Percentiles rank a stretch among this genome's conserved stretches.
Evolutionary conservation across 2,797 vertebrate species (phyloP).

Genomic region (Sebastes nivosus): DNA sequence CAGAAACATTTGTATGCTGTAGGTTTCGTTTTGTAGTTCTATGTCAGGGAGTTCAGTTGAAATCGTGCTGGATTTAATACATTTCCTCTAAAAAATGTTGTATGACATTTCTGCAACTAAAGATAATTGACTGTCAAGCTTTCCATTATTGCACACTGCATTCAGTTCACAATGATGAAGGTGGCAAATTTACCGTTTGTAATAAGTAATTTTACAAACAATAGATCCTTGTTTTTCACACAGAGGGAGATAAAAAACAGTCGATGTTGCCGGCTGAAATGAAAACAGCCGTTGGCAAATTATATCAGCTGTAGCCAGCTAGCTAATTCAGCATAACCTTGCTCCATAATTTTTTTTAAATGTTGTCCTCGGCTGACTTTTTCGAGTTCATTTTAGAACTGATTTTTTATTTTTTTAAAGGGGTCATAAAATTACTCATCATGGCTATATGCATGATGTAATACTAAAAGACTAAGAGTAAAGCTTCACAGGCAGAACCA

Average conservation of each 20-base stretch:
- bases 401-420: neutral
- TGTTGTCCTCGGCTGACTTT: neutral
- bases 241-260: neutral
- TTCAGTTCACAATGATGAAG: neutral
- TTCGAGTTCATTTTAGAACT: neutral
- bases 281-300: neutral
- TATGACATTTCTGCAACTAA: neutral
- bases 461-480: neutral
- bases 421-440: neutral
- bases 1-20: neutral
- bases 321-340: neutral
- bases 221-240: neutral
- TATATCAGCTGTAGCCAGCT: neutral
- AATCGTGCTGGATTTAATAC: neutral
- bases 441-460: neutral
- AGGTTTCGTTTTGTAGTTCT: neutral
- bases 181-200: neutral
- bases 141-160: neutral
- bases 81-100: neutral
- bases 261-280: neutral
- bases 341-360: neutral
- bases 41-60: neutral
- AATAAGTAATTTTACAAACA: neutral
- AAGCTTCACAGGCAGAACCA: neutral
- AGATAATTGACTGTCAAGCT: neutral